Conservation (phyloP, 1,140 invertebrate genomes). For the Brachionus sp. region DNA sequence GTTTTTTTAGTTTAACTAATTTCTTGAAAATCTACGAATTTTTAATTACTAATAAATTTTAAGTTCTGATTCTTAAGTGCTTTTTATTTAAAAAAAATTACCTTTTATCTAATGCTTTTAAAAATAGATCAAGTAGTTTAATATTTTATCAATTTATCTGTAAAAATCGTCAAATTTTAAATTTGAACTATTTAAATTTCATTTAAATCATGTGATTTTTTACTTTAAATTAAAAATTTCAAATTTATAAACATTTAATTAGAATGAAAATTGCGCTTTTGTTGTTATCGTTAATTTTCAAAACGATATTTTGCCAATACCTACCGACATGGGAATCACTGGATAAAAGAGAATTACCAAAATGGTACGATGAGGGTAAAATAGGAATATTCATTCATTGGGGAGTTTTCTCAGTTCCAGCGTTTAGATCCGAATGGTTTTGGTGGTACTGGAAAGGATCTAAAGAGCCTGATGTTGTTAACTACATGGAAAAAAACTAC, state of each 20-base stretch:
- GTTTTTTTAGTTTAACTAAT: too few species aligned
- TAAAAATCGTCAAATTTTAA: background rate
- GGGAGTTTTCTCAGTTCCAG: constrained; percentile 85
- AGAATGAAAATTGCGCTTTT: background rate
- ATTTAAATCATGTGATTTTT: background rate
- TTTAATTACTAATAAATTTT: too few species aligned
- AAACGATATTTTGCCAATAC: constrained; percentile 48
- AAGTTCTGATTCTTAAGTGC: too few species aligned
- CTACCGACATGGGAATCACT: constrained; percentile 72
- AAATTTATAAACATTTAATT: background rate
- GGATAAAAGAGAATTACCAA: constrained; percentile 74
- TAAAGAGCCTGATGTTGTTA: constrained; percentile 40
- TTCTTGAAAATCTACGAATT: too few species aligned
- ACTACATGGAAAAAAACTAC: constrained; percentile 52
- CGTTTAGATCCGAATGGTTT: constrained; percentile 49
- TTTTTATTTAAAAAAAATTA: too few species aligned
- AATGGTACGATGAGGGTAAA: constrained; percentile 83
- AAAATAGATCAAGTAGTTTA: too few species aligned
- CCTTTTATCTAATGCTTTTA: too few species aligned
- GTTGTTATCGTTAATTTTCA: background rate
- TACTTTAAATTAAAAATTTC: background rate
- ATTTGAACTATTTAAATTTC: background rate
- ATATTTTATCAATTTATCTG: too few species aligned
- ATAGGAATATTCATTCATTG: constrained; percentile 89
- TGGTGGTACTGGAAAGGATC: constrained; percentile 53